Evolutionary conservation across 2,888 invertebrate species (phyloP).

Genomic region (Agriopis leucophaearia): DNA sequence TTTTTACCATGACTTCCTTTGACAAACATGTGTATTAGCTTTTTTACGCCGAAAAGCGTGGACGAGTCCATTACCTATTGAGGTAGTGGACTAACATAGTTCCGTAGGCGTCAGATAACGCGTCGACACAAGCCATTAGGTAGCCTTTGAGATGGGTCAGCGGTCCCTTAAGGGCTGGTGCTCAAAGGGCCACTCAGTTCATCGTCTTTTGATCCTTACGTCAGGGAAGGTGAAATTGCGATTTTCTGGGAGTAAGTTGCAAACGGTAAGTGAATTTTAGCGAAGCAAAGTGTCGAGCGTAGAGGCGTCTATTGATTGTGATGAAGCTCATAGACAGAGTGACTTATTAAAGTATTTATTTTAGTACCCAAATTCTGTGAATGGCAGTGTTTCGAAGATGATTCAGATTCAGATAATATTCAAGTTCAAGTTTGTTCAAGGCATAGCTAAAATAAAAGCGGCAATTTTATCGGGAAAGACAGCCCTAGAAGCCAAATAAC

Average conservation of each 20-base stretch:
- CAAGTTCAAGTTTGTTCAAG: no score
- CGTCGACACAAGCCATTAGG: slow-evolving; percentile 69
- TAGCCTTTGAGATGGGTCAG: slow-evolving; percentile 73
- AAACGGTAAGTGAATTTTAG: slow-evolving; percentile 32
- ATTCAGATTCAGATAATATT: no score
- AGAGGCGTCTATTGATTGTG: slow-evolving; percentile 11
- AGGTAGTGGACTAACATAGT: slow-evolving; percentile 42
- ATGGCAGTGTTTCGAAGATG: no score
- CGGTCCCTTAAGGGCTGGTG: slow-evolving; percentile 56
- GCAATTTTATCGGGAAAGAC: no score
- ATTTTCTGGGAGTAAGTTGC: slow-evolving; percentile 31
- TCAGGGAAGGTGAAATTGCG: slow-evolving; percentile 46
- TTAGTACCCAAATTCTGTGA: no score
- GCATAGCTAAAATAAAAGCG: no score
- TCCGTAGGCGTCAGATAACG: slow-evolving; percentile 56
- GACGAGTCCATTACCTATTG: slow-evolving; percentile 51
- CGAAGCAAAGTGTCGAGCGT: slow-evolving; percentile 11
- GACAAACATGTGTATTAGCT: slow-evolving; percentile 32
- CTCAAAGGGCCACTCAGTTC: slow-evolving; percentile 70
- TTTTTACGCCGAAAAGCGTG: slow-evolving; percentile 23
- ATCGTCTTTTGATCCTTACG: slow-evolving; percentile 71
- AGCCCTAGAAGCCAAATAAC: no score
- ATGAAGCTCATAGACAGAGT: not conserved
- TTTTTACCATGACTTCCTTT: slow-evolving; percentile 20
- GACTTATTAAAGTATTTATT: not conserved